Base-by-base conservation (phyloP, 2,888 invertebrate species). In the Thereva nobilitata region DNA sequence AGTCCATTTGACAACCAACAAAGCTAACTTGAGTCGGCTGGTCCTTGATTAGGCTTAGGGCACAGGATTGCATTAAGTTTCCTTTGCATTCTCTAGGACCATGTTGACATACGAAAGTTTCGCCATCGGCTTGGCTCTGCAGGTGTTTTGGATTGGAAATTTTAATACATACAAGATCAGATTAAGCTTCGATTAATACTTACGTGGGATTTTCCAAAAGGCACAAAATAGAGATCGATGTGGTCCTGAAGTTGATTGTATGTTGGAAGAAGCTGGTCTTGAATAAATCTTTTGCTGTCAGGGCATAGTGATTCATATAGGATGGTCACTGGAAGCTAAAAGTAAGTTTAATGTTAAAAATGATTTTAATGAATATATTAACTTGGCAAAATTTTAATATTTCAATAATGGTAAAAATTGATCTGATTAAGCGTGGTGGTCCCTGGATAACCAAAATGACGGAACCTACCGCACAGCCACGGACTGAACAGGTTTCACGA, bases 251-350 rank as follows among this genome's bases (percentile, higher is more conserved):
- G 75, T 53, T 82, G 74, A 4, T 79, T 74, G 74, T 85, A 81
- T 0, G 83, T 77, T 1, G 86, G 86, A 47, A 79, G 77, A 45
- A 88, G 75, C 73, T 88, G 86, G 1, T 82, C 72, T 4, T 76
- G 72, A 67, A 89, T 82, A 73, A 88, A 88, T 8, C 74, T 73
- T 54, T 78, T 78, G 76, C 87, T 88, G 74, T 88, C 88, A 1
- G 86, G 84, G 68, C 88, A 88, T 38, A 84, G 76, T 56, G 87
- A 86, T 75, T 88, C 88, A 73, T 87, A 88, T 68, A 83, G 76
- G 67, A 85, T 75, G 5, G 84, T 84, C 4, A 89, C 81, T 47
- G 84, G 80, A n/a, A 88, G 69, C 80, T 81, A 57, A 5, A 72
- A 65, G 23, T 2, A 23, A 23, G 23, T 23, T 23, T 23, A 23